Evolutionary conservation across 2,888 invertebrate genomes (phyloP).

Genomic region (Drosophila antonietae): DNA sequence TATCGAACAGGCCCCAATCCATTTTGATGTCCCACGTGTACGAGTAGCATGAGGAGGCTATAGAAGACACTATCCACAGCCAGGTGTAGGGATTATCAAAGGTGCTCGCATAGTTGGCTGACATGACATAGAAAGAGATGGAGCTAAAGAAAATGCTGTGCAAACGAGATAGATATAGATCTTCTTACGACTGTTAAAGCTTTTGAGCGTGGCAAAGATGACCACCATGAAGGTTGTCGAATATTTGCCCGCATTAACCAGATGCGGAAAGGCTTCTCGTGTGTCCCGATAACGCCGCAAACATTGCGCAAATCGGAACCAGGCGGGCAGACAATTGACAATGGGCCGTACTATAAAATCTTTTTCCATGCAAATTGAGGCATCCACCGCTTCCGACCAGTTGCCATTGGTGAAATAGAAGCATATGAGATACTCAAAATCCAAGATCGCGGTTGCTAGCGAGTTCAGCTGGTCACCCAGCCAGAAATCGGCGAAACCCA

Average conservation of each 20-base stretch:
- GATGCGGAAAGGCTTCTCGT: slow-evolving; percentile 96
- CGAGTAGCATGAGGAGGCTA: slow-evolving; percentile 96
- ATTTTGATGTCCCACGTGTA: slow-evolving; percentile 99
- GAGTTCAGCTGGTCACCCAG: slow-evolving; percentile 99
- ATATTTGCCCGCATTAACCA: slow-evolving; percentile 99
- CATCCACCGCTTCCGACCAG: slow-evolving; percentile 87
- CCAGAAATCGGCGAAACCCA: slow-evolving; percentile 99
- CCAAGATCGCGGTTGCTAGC: slow-evolving; percentile 93
- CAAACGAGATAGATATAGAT: background rate
- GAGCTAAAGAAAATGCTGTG: background rate
- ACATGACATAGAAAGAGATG: slow-evolving; percentile 11
- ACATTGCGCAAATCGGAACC: slow-evolving; percentile 99
- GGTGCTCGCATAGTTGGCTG: slow-evolving; percentile 87
- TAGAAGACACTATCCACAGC: slow-evolving; percentile 93
- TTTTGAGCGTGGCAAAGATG: slow-evolving; percentile 91
- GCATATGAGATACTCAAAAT: slow-evolving; percentile 96
- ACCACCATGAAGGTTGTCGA: slow-evolving; percentile 98
- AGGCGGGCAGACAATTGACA: slow-evolving; percentile 97
- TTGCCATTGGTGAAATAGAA: slow-evolving; percentile 93
- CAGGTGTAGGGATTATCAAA: slow-evolving; percentile 94
- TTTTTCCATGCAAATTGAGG: slow-evolving; percentile 89
- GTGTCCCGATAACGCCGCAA: slow-evolving; percentile 97
- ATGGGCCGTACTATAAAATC: slow-evolving; percentile 92
- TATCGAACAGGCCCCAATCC: slow-evolving; percentile 99
- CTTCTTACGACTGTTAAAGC: slow-evolving; percentile 87